Conservation (phyloP, 1,140 invertebrate species). For the Plodia interpunctella region DNA sequence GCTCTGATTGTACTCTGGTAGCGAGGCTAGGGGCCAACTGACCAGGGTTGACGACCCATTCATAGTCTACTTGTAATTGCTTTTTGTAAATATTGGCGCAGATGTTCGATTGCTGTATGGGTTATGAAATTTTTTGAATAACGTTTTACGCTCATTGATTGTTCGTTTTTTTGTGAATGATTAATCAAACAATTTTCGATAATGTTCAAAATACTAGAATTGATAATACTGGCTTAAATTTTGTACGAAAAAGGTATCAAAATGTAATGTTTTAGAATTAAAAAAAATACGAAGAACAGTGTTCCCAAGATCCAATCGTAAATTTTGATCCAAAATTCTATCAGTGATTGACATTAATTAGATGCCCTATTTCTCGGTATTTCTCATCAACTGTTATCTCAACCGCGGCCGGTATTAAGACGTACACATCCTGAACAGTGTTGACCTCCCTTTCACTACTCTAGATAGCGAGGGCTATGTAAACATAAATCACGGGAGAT, state of each 20-base stretch:
- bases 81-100: constrained; percentile 24
- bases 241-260: no score
- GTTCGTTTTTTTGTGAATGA: not conserved
- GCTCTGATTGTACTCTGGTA: constrained; percentile 20
- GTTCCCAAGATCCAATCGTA: no score
- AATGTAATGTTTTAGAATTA: no score
- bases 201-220: no score
- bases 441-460: constrained; percentile 38
- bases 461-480: constrained; percentile 34
- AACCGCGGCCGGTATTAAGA: constrained; percentile 41
- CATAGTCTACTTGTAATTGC: constrained; percentile 16
- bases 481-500: constrained; percentile 44
- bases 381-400: constrained; percentile 16
- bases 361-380: constrained; percentile 12
- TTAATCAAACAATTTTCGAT: no score
- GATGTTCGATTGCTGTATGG: constrained; percentile 12
- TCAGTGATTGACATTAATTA: not conserved
- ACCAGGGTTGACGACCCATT: constrained; percentile 37
- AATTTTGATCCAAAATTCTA: no score
- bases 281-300: no score
- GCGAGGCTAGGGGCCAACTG: constrained; percentile 18
- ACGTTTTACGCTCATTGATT: not conserved
- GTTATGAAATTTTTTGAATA: not conserved
- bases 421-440: constrained; percentile 49
- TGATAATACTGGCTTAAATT: no score